These are phyloP conservation scores for Allolobophora icterica DNA, from an alignment of 2,888 invertebrate species.

Conservation along the genomic window DNA sequence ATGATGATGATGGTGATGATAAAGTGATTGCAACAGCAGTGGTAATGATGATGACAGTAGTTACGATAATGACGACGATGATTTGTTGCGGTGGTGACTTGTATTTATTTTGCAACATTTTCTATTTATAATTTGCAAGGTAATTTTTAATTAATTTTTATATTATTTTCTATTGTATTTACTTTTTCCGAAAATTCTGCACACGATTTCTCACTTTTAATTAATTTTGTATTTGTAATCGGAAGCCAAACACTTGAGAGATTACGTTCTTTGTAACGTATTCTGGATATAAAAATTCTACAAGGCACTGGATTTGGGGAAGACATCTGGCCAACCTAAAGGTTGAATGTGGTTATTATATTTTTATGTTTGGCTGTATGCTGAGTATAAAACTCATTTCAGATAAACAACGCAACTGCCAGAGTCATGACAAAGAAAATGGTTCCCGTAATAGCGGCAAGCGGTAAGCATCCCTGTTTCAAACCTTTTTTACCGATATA, in stretches of 20 bases:
- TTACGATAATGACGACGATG: not conserved
- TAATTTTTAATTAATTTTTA: not conserved
- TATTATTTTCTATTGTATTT: not conserved
- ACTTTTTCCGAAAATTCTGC: not conserved
- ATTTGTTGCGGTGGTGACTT: not conserved
- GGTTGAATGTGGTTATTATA: not conserved
- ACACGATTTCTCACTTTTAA: not conserved
- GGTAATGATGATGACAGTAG: too few relatives aligned
- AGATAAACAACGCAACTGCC: constrained; percentile 99
- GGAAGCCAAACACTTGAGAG: not conserved
- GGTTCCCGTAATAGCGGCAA: constrained; percentile 29
- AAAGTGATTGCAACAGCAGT: not conserved
- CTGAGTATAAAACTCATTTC: not conserved
- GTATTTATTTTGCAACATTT: not conserved
- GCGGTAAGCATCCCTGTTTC: not conserved
- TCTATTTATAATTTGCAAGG: not conserved
- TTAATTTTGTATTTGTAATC: not conserved
- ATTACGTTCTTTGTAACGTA: not conserved
- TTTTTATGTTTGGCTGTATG: not conserved
- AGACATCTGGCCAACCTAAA: not conserved
- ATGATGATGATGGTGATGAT: not conserved
- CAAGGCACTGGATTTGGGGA: not conserved
- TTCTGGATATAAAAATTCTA: not conserved
- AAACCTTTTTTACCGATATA: not conserved
- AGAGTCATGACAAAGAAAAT: constrained; percentile 97